phyloP scores from a whole-genome alignment of 1,140 invertebrate species.

The Sarcophaga peregrina region DNA sequence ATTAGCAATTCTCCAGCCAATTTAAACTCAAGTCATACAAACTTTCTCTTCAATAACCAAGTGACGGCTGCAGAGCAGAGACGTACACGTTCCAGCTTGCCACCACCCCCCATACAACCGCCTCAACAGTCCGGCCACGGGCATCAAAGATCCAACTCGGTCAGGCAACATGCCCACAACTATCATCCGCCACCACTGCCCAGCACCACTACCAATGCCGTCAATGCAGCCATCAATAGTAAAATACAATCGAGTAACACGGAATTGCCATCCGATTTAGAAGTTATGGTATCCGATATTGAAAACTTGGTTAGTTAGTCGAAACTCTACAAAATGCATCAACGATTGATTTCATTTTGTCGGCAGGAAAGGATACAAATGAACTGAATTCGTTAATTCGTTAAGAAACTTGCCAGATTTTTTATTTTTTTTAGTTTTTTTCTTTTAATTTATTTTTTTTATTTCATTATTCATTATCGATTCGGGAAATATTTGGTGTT shows the following conservation, averaged over 20 bases:
- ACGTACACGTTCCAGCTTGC: constrained; percentile 46
- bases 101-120: constrained; percentile 41
- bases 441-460: too few relatives aligned
- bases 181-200: constrained; percentile 46
- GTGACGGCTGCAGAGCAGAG: constrained; percentile 32
- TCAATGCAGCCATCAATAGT: neutral
- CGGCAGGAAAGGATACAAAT: neutral
- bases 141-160: constrained; percentile 46
- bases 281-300: constrained; percentile 64
- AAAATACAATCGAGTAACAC: constrained; percentile 46
- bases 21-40: constrained; percentile 18
- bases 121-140: neutral
- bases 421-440: too few relatives aligned
- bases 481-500: too few relatives aligned
- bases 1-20: constrained; percentile 31
- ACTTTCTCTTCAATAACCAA: neutral
- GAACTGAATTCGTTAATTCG: neutral
- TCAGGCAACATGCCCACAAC: constrained; percentile 44
- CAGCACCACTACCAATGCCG: neutral
- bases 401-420: neutral
- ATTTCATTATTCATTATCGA: too few relatives aligned
- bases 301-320: constrained; percentile 65
- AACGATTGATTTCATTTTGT: neutral
- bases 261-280: constrained; percentile 62
- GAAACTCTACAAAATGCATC: constrained; percentile 25